phyloP scores from a whole-genome alignment of 2,888 invertebrate genomes.

The Pardosa pseudoannulata region DNA sequence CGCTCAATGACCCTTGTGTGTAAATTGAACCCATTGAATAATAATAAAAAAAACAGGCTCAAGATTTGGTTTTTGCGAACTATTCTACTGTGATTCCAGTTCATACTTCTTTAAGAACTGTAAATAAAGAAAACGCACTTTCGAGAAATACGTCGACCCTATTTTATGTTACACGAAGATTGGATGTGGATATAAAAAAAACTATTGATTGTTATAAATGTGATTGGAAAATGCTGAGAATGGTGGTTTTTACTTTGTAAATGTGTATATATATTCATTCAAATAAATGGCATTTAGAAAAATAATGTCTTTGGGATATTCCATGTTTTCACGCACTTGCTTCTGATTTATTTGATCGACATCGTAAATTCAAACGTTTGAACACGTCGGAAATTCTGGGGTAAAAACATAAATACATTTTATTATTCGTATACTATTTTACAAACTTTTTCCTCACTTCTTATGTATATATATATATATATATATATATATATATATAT shows the following conservation, averaged over 20 bases:
- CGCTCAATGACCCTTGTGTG: neutral
- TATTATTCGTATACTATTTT: no score
- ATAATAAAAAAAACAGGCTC: no score
- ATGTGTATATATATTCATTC: slow-evolving; percentile 14
- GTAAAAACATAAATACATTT: no score
- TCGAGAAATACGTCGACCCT: neutral
- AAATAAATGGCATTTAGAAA: slow-evolving; percentile 2
- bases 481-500: no score
- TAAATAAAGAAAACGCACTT: neutral
- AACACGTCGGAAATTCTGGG: no score
- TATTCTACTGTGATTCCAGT: neutral
- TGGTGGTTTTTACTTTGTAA: neutral
- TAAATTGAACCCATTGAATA: neutral
- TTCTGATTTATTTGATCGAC: no score
- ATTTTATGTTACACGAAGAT: slow-evolving; percentile 14
- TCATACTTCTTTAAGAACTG: neutral
- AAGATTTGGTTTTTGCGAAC: neutral
- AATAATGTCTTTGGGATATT: neutral
- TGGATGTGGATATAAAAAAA: slow-evolving; percentile 4
- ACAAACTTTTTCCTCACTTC: no score
- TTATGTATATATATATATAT: no score
- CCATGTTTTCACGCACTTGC: no score
- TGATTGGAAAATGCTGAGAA: neutral
- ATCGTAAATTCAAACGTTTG: no score
- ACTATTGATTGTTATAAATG: neutral